Evolutionary conservation across 1,140 invertebrate species (phyloP).

Genomic region (Bemisia tabaci): DNA sequence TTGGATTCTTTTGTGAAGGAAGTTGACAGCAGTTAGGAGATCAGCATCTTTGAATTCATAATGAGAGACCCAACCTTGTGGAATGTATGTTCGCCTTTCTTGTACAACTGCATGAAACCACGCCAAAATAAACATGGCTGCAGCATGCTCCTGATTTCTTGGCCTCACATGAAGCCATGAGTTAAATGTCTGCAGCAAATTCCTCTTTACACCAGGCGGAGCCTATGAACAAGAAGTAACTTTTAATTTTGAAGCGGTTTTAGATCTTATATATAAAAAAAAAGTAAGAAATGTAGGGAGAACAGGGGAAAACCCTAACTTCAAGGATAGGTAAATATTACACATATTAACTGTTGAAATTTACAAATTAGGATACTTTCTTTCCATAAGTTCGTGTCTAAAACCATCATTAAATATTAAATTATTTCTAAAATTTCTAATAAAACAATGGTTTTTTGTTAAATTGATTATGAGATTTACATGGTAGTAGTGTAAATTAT

Average conservation of each 20-base stretch:
- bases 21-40: conserved; percentile 56
- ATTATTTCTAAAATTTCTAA: too few species aligned
- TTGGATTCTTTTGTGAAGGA: conserved; percentile 46
- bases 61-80: conserved; percentile 73
- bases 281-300: too few species aligned
- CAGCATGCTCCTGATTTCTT: conserved; percentile 27
- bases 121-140: conserved; percentile 51
- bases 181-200: conserved; percentile 43
- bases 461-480: too few species aligned
- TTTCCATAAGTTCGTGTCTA: too few species aligned
- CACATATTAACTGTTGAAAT: too few species aligned
- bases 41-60: conserved; percentile 85
- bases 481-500: too few species aligned
- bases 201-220: conserved; percentile 51
- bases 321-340: too few species aligned
- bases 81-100: conserved; percentile 74
- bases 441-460: too few species aligned
- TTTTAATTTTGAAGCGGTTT: conserved; percentile 20
- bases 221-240: conserved; percentile 31
- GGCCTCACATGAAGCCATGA: conserved; percentile 34
- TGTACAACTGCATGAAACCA: conserved; percentile 80
- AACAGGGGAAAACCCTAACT: too few species aligned
- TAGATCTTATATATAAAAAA: too few species aligned
- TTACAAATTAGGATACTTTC: too few species aligned
- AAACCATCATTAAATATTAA: too few species aligned